Evolutionary conservation across 2,888 invertebrate species (phyloP).

Genomic region (Morpho deidamia): DNA sequence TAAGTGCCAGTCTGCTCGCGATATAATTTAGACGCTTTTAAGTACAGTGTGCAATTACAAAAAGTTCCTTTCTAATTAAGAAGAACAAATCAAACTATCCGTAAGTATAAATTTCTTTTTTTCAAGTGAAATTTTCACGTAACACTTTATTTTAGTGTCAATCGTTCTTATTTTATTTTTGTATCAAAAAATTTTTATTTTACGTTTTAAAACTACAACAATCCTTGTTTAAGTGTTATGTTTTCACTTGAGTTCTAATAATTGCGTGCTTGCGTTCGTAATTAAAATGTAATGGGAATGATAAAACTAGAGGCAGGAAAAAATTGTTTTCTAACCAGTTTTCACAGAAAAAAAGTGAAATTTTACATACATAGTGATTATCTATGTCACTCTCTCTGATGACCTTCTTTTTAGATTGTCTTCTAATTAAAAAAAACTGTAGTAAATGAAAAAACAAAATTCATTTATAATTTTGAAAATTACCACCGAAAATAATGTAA

Average conservation of each 20-base stretch:
- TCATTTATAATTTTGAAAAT: too few species aligned
- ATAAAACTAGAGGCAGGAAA: neutral
- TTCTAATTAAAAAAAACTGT: too few species aligned
- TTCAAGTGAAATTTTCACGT: constrained; percentile 35
- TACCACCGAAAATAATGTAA: too few species aligned
- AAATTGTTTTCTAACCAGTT: neutral
- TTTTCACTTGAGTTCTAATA: neutral
- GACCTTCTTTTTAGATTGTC: constrained; percentile 32
- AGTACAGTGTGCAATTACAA: constrained; percentile 10
- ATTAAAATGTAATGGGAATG: neutral
- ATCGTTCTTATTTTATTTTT: neutral
- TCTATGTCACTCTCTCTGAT: constrained; percentile 28
- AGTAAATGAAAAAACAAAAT: too few species aligned
- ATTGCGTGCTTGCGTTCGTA: neutral
- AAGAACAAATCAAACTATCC: constrained; percentile 3
- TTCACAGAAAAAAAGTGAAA: constrained; percentile 27
- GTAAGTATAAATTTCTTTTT: constrained; percentile 31
- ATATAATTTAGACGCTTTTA: constrained; percentile 26
- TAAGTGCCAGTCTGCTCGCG: constrained; percentile 32
- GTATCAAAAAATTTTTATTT: neutral
- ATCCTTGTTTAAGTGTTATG: neutral
- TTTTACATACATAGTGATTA: constrained; percentile 18
- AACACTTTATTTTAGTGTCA: constrained; percentile 15
- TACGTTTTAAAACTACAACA: neutral
- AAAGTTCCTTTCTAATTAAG: neutral